Evolutionary conservation across 2,113 vertebrate species (phyloP).

Genomic region (Nyctibius bracteatus): DNA sequence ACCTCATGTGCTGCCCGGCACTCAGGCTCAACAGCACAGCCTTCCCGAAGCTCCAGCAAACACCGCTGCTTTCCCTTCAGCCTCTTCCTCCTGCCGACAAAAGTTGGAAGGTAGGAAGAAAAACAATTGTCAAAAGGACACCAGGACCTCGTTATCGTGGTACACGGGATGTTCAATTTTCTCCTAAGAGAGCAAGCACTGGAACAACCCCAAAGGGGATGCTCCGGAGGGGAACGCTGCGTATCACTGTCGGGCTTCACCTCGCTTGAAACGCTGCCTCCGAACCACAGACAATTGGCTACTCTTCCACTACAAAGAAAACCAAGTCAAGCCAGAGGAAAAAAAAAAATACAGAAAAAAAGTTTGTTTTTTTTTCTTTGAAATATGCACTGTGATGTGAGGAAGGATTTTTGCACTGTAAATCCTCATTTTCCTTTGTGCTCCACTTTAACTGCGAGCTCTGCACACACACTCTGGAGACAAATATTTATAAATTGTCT

Average conservation of each 20-base stretch:
- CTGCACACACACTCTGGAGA: not conserved
- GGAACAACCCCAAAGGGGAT: not conserved
- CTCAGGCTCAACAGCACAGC: not conserved
- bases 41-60: not conserved
- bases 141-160: not conserved
- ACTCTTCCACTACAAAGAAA: not conserved
- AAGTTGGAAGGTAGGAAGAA: not conserved
- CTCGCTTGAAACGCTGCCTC: not conserved
- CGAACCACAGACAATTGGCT: not conserved
- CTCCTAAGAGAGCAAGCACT: not conserved
- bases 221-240: accelerated
- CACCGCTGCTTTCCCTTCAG: not conserved
- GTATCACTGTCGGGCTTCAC: not conserved
- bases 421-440: not conserved
- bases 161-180: not conserved
- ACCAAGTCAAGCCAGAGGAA: not conserved
- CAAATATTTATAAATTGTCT: conserved; percentile 28
- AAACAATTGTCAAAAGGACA: not conserved
- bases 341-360: not conserved
- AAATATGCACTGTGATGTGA: not conserved
- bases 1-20: accelerated
- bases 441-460: not conserved
- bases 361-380: not conserved
- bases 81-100: not conserved
- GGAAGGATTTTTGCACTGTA: not conserved